Conservation (phyloP, 2,888 invertebrate species). For the Odontomyia ornata region DNA sequence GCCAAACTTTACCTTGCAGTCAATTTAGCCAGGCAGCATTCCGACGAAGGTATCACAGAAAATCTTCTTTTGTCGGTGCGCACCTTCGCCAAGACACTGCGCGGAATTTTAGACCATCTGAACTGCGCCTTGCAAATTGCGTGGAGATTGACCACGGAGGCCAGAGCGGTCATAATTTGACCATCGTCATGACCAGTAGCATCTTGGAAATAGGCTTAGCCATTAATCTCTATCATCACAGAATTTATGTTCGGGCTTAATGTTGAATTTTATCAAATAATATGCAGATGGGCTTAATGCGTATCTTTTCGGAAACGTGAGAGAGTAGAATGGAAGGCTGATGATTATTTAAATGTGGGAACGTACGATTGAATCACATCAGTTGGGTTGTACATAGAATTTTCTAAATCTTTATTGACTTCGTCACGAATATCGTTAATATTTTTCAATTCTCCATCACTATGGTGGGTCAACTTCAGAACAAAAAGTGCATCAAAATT, state of each 20-base stretch:
- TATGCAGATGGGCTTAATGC: neutral
- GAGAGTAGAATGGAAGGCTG: no score
- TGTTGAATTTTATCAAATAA: neutral
- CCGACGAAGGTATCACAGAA: neutral
- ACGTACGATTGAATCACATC: neutral
- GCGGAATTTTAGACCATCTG: neutral
- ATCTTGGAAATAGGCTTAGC: slow-evolving; percentile 23
- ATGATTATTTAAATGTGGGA: neutral
- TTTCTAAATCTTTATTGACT: no score
- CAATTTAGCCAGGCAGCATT: neutral
- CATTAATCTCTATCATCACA: slow-evolving; percentile 38
- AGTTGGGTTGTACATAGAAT: no score
- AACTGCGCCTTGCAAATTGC: neutral
- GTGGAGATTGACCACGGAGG: neutral
- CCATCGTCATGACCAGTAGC: slow-evolving; percentile 22
- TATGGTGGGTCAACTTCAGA: no score
- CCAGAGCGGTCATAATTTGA: slow-evolving; percentile 1
- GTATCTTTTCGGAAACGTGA: neutral
- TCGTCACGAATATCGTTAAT: no score
- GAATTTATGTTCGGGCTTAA: neutral
- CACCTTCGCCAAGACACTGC: neutral
- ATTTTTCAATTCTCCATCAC: no score
- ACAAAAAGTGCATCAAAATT: no score
- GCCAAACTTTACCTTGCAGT: slow-evolving; percentile 3
- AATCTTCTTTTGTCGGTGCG: neutral